Percentiles rank a stretch among this genome's conserved stretches.
Conservation (phyloP, 1,140 invertebrate species). For the Pristionchus pacificus region DNA sequence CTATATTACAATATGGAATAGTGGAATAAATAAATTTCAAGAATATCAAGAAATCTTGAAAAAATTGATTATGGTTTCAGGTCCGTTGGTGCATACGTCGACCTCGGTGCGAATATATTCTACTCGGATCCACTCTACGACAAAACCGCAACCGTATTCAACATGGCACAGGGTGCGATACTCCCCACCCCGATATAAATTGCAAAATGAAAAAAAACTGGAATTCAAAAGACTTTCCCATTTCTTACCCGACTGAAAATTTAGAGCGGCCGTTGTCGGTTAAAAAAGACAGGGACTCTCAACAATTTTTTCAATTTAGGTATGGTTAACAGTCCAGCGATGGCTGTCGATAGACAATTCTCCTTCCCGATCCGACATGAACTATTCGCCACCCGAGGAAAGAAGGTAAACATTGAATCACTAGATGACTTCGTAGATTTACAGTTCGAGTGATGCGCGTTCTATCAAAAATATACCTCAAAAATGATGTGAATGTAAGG, state of each 20-base stretch:
- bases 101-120: slow-evolving; percentile 30
- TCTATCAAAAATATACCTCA: no score
- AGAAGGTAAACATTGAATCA: no score
- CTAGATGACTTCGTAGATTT: no score
- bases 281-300: neutral
- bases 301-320: slow-evolving; percentile 14
- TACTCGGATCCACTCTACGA: slow-evolving; percentile 27
- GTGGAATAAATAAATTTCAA: no score
- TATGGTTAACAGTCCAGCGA: slow-evolving; percentile 22
- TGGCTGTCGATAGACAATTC: slow-evolving; percentile 26
- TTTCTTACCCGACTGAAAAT: no score
- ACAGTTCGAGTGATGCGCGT: no score
- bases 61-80: neutral
- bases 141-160: neutral
- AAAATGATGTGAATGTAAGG: no score
- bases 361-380: slow-evolving; percentile 26
- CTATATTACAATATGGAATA: no score
- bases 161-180: neutral
- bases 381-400: slow-evolving; percentile 30
- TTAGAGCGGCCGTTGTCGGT: neutral
- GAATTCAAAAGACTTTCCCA: no score
- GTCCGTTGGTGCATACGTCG: neutral
- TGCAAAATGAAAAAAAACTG: no score
- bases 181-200: no score
- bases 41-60: neutral